phyloP scores from a whole-genome alignment of 2,113 vertebrate species.

The Potamarius usumacintae region DNA sequence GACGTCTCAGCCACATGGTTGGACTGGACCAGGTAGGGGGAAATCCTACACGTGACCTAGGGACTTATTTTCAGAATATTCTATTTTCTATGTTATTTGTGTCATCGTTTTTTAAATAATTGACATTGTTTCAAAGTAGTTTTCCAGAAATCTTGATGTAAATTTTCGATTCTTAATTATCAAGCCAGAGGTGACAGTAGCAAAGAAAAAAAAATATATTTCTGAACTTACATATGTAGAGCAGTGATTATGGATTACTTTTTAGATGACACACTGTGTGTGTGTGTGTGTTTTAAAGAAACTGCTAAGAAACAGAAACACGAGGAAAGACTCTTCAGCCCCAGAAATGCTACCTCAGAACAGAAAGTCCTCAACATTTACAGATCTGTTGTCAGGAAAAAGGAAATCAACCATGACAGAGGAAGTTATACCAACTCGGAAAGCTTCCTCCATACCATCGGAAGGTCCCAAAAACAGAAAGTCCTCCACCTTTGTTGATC shows the following conservation, averaged over 20 bases:
- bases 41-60: too few relatives aligned
- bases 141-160: background rate
- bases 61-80: background rate
- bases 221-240: background rate
- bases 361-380: slow-evolving; percentile 66
- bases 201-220: background rate
- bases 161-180: background rate
- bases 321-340: slow-evolving; percentile 34
- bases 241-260: too few relatives aligned
- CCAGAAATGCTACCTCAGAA: slow-evolving; percentile 51
- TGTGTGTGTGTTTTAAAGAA: slow-evolving; percentile 56
- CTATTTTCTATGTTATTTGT: background rate
- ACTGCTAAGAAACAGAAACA: slow-evolving; percentile 64
- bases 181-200: background rate
- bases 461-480: slow-evolving; percentile 56
- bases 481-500: slow-evolving; percentile 66
- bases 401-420: slow-evolving; percentile 61
- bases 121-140: background rate
- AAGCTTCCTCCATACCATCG: slow-evolving; percentile 58
- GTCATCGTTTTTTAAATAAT: background rate
- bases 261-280: background rate
- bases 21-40: slow-evolving; percentile 70
- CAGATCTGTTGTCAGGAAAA: slow-evolving; percentile 64
- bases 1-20: slow-evolving; percentile 73
- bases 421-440: slow-evolving; percentile 53